Base-by-base conservation (phyloP, 2,888 invertebrate genomes). In the Pachymerium ferrugineum region DNA sequence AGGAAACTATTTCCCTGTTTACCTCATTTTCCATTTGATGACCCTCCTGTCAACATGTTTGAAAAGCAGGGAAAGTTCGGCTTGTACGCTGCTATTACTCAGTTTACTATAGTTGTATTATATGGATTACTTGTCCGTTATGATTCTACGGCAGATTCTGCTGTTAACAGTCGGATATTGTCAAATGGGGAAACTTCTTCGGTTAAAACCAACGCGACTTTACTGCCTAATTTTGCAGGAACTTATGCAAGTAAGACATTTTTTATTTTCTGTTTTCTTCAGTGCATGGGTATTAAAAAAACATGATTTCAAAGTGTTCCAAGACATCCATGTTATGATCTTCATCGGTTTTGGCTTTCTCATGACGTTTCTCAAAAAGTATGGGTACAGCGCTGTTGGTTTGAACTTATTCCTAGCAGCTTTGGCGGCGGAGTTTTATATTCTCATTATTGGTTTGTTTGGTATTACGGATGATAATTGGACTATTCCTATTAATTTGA, bases 231-330 rank as follows among this genome's bases (percentile, higher is more conserved):
- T 14, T 68, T 68, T 68, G 68, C 22, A 25, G 14, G 22, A n/a
- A 16, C 25, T 19, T 68, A 68, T 25, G 68, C 68, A 16, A 68
- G 68, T 68, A 68, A 68, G 28, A 12, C 10, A 8, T 33, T 33
- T 6, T 6, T 33, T n/a, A n/a, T 33, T 33, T 33, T 33, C 5
- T 12, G 12, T 33, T 33, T 12, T 33, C 33, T 8, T 8, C 6
- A 54, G 10, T 54, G 14, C 6, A 6, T 54, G 4, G 4, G 8
- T 54, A 14, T 54, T 54, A 16, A 16, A 6, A 8, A 8, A 8
- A 16, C 6, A 8, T 54, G 4, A 14, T 12, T 29, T 74, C 68
- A 0, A 79, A 91, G 93, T 92, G 83, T 93, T 91, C 80, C 92
- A 93, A 85, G 93, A 75, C 30, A 70, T 74, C 12, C 70, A 85